Evolutionary conservation across 2,797 vertebrate species (phyloP).

Genomic region (Notoglanidium macrostoma): DNA sequence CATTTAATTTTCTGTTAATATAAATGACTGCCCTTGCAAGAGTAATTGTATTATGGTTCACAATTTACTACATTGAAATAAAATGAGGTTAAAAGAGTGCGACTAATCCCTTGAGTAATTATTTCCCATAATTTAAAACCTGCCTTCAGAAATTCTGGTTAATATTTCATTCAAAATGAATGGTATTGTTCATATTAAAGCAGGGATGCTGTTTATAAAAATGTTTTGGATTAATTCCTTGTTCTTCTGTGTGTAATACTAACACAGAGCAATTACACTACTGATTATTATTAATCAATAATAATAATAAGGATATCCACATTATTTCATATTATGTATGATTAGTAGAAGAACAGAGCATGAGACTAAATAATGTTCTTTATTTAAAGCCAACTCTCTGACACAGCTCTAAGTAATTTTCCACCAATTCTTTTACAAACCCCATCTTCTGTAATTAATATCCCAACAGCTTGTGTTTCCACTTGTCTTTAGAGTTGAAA

Average conservation of each 20-base stretch:
- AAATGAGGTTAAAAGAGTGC: not conserved
- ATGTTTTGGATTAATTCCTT: not conserved
- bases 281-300: not conserved
- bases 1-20: not conserved
- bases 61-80: not conserved
- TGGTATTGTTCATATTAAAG: not conserved
- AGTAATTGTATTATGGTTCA: slow-evolving; percentile 1
- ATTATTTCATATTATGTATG: not conserved
- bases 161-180: not conserved
- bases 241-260: not conserved
- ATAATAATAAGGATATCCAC: not conserved
- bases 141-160: not conserved
- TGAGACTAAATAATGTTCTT: not conserved
- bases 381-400: not conserved
- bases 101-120: not conserved
- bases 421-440: not conserved
- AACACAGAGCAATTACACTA: not conserved
- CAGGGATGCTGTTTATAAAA: not conserved
- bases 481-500: not conserved
- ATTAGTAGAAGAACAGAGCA: not conserved
- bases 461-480: not conserved
- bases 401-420: not conserved
- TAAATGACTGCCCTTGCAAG: not conserved
- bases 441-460: slow-evolving; percentile 9
- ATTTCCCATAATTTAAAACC: not conserved